Conservation (phyloP, 2,113 vertebrate species). For the Oriolus oriolus region DNA sequence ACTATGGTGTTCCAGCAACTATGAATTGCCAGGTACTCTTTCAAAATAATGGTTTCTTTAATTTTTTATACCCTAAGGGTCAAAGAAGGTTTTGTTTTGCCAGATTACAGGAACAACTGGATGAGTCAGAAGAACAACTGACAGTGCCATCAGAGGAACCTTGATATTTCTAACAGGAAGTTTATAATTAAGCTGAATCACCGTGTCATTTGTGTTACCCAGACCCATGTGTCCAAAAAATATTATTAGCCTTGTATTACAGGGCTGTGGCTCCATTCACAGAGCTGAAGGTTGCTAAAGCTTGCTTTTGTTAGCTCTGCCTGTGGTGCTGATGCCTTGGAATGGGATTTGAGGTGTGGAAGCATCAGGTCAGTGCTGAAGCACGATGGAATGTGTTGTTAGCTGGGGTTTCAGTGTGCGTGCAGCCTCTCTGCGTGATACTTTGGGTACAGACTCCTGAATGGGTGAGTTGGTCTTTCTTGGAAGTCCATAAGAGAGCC, state of each 20-base stretch:
- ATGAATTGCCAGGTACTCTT: background rate
- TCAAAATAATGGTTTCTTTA: conserved; percentile 4
- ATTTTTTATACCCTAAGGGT: conserved; percentile 8
- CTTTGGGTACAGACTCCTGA: background rate
- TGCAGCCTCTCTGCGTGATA: background rate
- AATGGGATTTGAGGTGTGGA: background rate
- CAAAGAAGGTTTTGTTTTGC: conserved; percentile 14
- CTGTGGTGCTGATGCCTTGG: background rate
- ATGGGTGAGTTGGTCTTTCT: background rate
- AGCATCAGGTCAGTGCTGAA: background rate
- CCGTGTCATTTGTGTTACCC: background rate
- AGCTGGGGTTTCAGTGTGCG: background rate
- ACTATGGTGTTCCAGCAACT: background rate
- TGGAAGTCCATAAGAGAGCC: background rate
- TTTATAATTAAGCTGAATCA: background rate
- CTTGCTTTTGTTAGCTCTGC: background rate
- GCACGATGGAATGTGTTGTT: accelerated
- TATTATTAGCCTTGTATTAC: background rate
- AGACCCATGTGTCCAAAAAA: background rate
- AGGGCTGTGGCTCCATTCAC: background rate
- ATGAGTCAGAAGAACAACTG: conserved; percentile 45
- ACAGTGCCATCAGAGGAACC: background rate
- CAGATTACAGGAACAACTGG: background rate
- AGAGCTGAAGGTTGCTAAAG: background rate
- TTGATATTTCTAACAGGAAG: conserved; percentile 14